phyloP scores from a whole-genome alignment of 2,797 vertebrate genomes.

The Esox masquinongy region DNA sequence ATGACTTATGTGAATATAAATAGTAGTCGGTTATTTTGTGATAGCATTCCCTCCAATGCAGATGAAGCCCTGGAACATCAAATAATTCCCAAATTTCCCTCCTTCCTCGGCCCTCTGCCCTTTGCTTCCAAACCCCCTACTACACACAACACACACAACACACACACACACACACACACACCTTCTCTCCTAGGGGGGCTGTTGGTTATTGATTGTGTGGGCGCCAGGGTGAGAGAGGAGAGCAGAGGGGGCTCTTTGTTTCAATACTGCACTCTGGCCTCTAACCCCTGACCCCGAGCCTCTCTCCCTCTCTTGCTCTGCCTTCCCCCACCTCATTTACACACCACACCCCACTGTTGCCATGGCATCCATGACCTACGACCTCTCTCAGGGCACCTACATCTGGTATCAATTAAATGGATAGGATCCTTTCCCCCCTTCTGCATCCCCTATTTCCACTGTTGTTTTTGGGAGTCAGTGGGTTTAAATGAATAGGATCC shows the following conservation, averaged over 20 bases:
- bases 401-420: conserved; percentile 81
- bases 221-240: conserved; percentile 45
- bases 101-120: conserved; percentile 9
- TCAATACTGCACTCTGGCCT: conserved; percentile 63
- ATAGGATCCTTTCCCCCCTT: conserved; percentile 61
- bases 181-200: not conserved
- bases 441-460: conserved; percentile 13
- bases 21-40: not conserved
- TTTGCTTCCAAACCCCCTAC: conserved; percentile 23
- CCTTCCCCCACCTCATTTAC: conserved; percentile 54
- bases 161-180: not conserved
- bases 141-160: not conserved
- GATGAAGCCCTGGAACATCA: conserved; percentile 13
- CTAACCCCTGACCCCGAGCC: conserved; percentile 67
- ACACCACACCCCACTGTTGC: conserved; percentile 66
- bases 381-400: conserved; percentile 73
- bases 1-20: not conserved
- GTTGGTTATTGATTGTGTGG: conserved; percentile 63
- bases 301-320: conserved; percentile 36
- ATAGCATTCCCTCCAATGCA: not conserved
- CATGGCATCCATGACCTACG: conserved; percentile 72
- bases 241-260: conserved; percentile 67
- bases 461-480: conserved; percentile 20
- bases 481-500: not conserved
- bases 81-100: conserved; percentile 30